These are phyloP conservation scores for Spodoptera exigua DNA, from an alignment of 2,888 invertebrate species.

Conservation along the genomic window DNA sequence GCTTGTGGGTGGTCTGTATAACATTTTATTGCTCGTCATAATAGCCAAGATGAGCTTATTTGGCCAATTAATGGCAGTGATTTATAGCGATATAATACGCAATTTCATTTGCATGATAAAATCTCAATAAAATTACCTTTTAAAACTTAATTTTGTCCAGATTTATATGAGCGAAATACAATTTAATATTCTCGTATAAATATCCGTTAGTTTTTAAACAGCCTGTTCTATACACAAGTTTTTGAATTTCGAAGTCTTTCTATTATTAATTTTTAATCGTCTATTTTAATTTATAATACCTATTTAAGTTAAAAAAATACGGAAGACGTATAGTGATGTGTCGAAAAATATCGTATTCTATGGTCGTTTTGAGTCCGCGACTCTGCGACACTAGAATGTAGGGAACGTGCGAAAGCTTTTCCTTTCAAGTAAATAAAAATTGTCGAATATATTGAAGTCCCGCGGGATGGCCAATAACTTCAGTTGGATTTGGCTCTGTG, in stretches of 20 bases:
- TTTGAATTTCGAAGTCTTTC: slow-evolving; percentile 21
- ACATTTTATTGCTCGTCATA: slow-evolving; percentile 30
- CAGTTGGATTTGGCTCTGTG: slow-evolving; percentile 78
- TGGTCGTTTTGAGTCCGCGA: slow-evolving; percentile 72
- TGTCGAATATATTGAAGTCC: slow-evolving; percentile 83
- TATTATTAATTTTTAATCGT: not conserved
- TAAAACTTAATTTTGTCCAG: too few species aligned
- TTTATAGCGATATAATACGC: slow-evolving; percentile 14
- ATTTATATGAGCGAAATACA: too few species aligned
- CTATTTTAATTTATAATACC: too few species aligned
- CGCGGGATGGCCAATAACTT: slow-evolving; percentile 85
- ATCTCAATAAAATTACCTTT: not conserved
- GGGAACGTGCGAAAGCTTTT: slow-evolving; percentile 73
- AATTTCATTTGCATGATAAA: slow-evolving; percentile 9
- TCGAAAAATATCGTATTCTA: slow-evolving; percentile 77
- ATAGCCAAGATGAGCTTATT: slow-evolving; percentile 35
- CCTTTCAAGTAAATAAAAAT: slow-evolving; percentile 83
- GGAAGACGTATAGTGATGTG: slow-evolving; percentile 62
- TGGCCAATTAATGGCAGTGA: slow-evolving; percentile 35
- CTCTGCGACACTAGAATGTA: slow-evolving; percentile 60
- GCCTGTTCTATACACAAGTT: not conserved
- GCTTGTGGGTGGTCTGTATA: slow-evolving; percentile 44
- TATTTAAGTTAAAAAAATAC: slow-evolving; percentile 46
- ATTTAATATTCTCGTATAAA: too few species aligned
- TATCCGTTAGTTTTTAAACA: not conserved